phyloP scores from a whole-genome alignment of 2,888 invertebrate species.

The Netelia virgata region DNA sequence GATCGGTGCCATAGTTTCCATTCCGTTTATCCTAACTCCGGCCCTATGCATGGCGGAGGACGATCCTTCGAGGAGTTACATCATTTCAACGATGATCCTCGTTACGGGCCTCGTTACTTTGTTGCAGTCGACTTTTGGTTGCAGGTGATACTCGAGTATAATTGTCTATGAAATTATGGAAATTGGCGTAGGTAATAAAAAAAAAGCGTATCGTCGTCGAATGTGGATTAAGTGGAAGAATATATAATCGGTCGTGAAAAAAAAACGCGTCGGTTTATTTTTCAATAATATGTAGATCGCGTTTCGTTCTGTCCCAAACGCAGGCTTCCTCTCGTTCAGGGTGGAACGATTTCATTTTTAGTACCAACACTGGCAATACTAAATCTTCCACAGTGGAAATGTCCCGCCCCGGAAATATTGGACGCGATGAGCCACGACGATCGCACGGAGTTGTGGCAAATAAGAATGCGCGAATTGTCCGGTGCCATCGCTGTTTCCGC shows the following conservation, averaged over 20 bases:
- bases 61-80: constrained; percentile 90
- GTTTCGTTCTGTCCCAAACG: constrained; percentile 19
- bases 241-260: neutral
- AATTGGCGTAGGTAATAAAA: neutral
- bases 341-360: constrained; percentile 93
- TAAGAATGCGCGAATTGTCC: constrained; percentile 92
- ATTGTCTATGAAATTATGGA: neutral
- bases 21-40: constrained; percentile 93
- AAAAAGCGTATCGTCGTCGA: too few species aligned
- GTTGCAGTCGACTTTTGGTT: constrained; percentile 91
- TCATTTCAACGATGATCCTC: constrained; percentile 93
- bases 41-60: constrained; percentile 92
- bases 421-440: constrained; percentile 86
- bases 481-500: constrained; percentile 94
- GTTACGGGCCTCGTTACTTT: constrained; percentile 92
- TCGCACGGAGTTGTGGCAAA: constrained; percentile 89
- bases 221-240: too few species aligned
- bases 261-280: neutral
- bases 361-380: constrained; percentile 92
- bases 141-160: constrained; percentile 84
- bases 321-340: constrained; percentile 90
- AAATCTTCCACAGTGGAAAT: constrained; percentile 90
- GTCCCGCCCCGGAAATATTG: constrained; percentile 87
- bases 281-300: neutral
- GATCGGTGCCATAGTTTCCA: constrained; percentile 94